Conservation (phyloP, 2,797 vertebrate species). For the Alectoris magna region DNA sequence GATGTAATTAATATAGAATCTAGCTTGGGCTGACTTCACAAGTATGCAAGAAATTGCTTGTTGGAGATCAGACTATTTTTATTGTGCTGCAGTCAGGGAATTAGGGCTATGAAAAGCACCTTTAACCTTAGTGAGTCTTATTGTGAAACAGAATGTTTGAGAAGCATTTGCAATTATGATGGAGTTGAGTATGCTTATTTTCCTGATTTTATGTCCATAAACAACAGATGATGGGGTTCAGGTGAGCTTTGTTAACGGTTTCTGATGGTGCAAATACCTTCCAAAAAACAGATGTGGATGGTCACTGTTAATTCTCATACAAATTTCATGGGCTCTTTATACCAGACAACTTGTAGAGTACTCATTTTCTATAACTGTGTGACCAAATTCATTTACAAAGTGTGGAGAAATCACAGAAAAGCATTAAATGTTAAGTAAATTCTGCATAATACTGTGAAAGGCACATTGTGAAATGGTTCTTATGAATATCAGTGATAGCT, state of each 20-base stretch:
- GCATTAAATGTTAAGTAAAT: not conserved
- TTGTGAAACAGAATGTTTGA: not conserved
- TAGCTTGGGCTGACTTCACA: not conserved
- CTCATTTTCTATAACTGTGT: not conserved
- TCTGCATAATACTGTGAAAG: not conserved
- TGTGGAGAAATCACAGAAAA: not conserved
- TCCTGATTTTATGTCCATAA: not conserved
- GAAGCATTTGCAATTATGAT: not conserved
- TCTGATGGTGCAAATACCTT: not conserved
- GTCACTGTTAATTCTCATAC: not conserved
- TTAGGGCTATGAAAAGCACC: not conserved
- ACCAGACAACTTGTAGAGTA: not conserved
- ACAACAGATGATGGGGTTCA: not conserved
- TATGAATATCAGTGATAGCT: not conserved
- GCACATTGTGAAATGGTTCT: not conserved
- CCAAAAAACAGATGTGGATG: not conserved
- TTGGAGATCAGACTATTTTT: not conserved
- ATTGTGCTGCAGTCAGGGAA: not conserved
- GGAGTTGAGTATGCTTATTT: not conserved
- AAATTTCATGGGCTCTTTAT: not conserved
- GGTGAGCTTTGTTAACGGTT: not conserved
- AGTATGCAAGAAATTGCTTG: not conserved
- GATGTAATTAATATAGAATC: constrained; percentile 3
- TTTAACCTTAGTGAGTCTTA: not conserved
- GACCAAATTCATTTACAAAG: not conserved